A percentile compares a stretch with the other conserved stretches of the same genome.
phyloP scores from a whole-genome alignment of 1,140 invertebrate species.

The Drosophila nebulosa region DNA sequence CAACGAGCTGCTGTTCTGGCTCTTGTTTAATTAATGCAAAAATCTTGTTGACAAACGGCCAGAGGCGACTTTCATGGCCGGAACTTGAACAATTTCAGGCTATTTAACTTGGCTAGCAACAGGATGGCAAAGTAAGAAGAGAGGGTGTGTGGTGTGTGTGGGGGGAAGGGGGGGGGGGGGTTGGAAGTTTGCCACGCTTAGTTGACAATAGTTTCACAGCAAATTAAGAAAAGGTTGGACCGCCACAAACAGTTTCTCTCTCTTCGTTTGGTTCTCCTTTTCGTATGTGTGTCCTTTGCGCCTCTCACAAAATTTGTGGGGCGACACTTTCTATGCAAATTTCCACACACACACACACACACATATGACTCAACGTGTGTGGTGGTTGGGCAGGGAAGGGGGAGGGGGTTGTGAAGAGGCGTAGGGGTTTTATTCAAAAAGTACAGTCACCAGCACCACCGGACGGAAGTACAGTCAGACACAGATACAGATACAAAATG shows the following conservation, averaged over 20 bases:
- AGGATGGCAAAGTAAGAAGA: not conserved
- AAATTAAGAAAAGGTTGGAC: constrained; percentile 79
- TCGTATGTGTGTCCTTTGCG: constrained; percentile 21
- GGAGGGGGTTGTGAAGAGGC: not conserved
- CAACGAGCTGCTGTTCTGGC: constrained; percentile 1
- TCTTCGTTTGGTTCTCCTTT: no score
- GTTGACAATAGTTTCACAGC: constrained; percentile 79
- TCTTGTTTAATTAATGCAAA: constrained; percentile 51
- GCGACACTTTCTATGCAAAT: constrained; percentile 74
- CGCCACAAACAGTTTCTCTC: constrained; percentile 26
- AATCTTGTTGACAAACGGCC: constrained; percentile 62
- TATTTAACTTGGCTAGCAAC: constrained; percentile 51
- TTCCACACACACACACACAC: constrained; percentile 16
- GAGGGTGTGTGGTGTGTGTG: not conserved
- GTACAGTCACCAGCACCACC: constrained; percentile 58
- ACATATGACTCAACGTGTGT: not conserved
- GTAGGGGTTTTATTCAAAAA: constrained; percentile 38
- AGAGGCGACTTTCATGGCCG: constrained; percentile 53
- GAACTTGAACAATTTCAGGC: constrained; percentile 69
- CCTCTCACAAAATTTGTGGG: constrained; percentile 69
- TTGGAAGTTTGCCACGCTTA: constrained; percentile 39
- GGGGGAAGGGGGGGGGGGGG: not conserved
- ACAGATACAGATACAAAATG: constrained; percentile 33
- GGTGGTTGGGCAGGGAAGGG: no score
- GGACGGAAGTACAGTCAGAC: constrained; percentile 64